Evolutionary conservation across 2,113 vertebrate species (phyloP), one percentile per base, ranked within the genome.

Genomic region (Calyptommatus sinebrachiatus): DNA sequence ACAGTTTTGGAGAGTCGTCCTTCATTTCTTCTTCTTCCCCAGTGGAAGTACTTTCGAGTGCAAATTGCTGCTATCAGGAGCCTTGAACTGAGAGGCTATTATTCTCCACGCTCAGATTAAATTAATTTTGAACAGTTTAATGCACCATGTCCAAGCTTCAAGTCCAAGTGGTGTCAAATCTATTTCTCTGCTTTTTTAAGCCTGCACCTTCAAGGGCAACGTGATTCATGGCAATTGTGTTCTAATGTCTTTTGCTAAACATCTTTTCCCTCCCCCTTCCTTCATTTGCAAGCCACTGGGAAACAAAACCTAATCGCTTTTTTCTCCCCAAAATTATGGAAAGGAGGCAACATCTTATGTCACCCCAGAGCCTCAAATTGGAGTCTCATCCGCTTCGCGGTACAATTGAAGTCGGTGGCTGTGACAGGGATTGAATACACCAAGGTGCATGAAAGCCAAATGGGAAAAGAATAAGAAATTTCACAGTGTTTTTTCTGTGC

Each of bases 71-170:
- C 95, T 94, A 94, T 95, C 93, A 91, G 91, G 91, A 95, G 91
- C 95, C 93, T 94, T 95, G 94, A 95, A 94, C 92, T 95, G 95
- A 95, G 92, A 95, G 94, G 93, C 94, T 95, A 95, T 96, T 96
- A 95, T 95, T 95, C 95, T 94, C 95, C 86, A 92, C 92, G 91
- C 94, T 95, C 93, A 95, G 94, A 95, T 95, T 94, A 96, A 96
- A 96, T 96, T 96, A 95, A 95, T 95, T 96, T 95, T 95, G 92
- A 96, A 94, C 93, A 95, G 94, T 95, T 95, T 96, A 96, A 95
- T 95, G 94, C 94, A 95, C 92, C 93, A 95, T 94, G 93, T 95
- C 95, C 90, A 28, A 94, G 89, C 91, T 94, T 91, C 90, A 91
- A 94, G 95, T 94, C 94, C 94, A 95, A 95, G 92, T 94, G 91